These are phyloP conservation scores for Sinonovacula constricta DNA, from an alignment of 1,140 invertebrate genomes.

Conservation along the genomic window DNA sequence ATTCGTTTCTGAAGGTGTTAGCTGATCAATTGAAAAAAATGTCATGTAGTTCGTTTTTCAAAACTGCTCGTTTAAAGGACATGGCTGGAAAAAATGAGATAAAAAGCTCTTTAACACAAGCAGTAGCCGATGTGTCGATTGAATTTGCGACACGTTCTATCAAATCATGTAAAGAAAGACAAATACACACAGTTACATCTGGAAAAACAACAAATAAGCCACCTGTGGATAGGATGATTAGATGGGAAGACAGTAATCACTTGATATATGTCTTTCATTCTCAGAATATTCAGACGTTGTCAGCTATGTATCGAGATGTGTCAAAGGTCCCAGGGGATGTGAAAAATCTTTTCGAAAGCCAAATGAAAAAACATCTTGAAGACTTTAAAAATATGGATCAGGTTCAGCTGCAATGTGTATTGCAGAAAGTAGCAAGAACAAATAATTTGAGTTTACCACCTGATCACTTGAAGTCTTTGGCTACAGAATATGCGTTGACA, in stretches of 20 bases:
- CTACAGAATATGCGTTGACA: constrained; percentile 54
- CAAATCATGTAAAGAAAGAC: constrained; percentile 23
- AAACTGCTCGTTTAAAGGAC: constrained; percentile 19
- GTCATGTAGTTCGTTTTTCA: constrained; percentile 48
- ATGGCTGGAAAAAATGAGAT: constrained; percentile 27
- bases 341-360: constrained; percentile 46
- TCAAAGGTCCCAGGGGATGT: constrained; percentile 39
- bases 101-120: constrained; percentile 19
- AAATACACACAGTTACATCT: not conserved
- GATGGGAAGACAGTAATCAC: constrained; percentile 58
- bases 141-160: constrained; percentile 56
- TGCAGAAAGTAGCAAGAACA: constrained; percentile 47
- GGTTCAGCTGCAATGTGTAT: constrained; percentile 34
- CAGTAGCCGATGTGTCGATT: constrained; percentile 25
- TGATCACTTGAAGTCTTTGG: not conserved
- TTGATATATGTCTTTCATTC: constrained; percentile 50
- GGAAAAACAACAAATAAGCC: constrained; percentile 1
- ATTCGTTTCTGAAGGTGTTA: constrained; percentile 43
- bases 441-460: not conserved
- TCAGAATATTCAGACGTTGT: constrained; percentile 52
- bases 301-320: constrained; percentile 51
- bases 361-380: constrained; percentile 37
- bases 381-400: constrained; percentile 34
- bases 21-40: constrained; percentile 55
- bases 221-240: constrained; percentile 41